Evolutionary conservation across 2,797 vertebrate species (phyloP).

Genomic region (Tapera naevia): DNA sequence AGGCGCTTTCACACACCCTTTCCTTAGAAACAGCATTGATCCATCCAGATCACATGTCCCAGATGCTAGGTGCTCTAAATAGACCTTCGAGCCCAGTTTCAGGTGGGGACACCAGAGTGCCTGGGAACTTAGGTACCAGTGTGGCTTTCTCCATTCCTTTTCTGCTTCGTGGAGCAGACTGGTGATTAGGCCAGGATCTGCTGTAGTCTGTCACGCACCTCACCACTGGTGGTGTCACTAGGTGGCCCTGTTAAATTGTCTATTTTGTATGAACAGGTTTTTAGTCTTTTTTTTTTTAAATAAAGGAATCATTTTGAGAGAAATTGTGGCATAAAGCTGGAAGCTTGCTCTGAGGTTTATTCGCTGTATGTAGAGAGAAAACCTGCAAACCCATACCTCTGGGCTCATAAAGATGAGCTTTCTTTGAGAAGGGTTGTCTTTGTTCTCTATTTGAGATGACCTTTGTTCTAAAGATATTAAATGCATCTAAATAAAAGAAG

Average conservation of each 20-base stretch:
- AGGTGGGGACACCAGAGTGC: too few relatives aligned
- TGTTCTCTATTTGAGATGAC: neutral
- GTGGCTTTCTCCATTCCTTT: neutral
- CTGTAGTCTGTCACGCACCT: neutral
- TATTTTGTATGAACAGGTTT: neutral
- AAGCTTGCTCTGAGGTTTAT: neutral
- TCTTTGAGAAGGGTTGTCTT: neutral
- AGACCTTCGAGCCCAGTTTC: neutral
- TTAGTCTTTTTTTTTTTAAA: neutral
- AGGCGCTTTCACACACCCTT: neutral
- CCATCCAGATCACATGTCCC: neutral
- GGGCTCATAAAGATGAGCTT: neutral
- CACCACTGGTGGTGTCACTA: neutral
- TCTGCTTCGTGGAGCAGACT: neutral
- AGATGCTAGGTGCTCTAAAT: neutral
- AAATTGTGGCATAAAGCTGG: neutral
- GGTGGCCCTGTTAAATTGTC: neutral
- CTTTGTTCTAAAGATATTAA: neutral
- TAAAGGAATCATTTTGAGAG: neutral
- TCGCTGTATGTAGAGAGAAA: neutral
- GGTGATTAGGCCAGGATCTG: neutral
- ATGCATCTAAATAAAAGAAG: neutral
- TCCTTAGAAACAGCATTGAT: neutral
- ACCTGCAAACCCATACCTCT: neutral
- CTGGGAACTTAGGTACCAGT: fast-evolving